Evolutionary conservation across 2,113 vertebrate genomes (phyloP), one percentile per base, ranked within the genome.

Genomic region (Ursus arctos): DNA sequence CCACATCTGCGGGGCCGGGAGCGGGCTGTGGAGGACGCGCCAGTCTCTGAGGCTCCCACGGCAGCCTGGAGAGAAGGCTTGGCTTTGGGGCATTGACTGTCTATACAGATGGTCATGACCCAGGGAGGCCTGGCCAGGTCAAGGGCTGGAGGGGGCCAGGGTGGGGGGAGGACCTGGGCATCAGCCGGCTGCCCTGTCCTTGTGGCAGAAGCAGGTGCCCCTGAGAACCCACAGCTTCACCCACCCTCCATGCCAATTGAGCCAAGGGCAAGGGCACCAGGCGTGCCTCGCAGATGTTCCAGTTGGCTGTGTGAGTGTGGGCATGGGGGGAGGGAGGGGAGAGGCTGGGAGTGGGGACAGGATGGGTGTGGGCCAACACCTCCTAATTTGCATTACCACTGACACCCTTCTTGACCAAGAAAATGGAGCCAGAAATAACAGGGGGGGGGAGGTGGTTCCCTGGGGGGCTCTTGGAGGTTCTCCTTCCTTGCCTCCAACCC

Each of bases 361-460:
- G 98, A 98, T 98, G 98, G 98, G 98, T 98, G 98, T 98, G 59
- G 94, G 89, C 98, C 97, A 94, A 87, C 83, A 94, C 94, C 87
- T 89, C 96, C 94, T 98, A 69, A 98, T 98, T 98, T 98, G 97
- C 98, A 98, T 98, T 91, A 95, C 97, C 98, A 90, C 98, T 91
- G 98, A 98, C 94, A 98, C 97, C 95, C 98, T 98, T 96, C 97
- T 98, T 96, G 97, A 97, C 97, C 97, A 98, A 98, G 94, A 95
- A 98, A 95, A 96, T 97, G 97, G 97, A 98, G 97, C 95, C 90
- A 98, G 97, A 98, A 98, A 98, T 98, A 98, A 98, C 95, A 95
- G 72, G 86, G 81, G 36, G 55, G 92, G 51, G 88, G 63, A 47
- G 94, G 96, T 89, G 43, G 91, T 91, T 98, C 97, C 97, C 93